Percentiles rank a stretch among this genome's conserved stretches.
phyloP scores from a whole-genome alignment of 2,113 vertebrate genomes.

The Pygoscelis adeliae region DNA sequence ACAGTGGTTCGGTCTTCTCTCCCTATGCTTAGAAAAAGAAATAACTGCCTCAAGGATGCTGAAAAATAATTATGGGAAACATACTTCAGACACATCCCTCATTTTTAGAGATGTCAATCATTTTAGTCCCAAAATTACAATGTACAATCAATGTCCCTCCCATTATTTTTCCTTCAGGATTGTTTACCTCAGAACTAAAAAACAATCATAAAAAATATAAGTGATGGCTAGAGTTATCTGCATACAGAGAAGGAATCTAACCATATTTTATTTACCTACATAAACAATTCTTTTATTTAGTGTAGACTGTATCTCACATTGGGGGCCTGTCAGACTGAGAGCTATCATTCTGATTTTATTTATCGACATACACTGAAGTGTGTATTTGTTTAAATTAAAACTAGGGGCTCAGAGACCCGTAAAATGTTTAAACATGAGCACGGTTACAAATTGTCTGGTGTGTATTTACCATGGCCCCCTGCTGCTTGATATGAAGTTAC shows the following conservation, averaged over 20 bases:
- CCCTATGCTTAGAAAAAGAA: neutral
- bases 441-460: slow-evolving; percentile 36
- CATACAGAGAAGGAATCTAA: neutral
- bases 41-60: neutral
- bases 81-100: neutral
- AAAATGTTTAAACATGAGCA: slow-evolving; percentile 30
- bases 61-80: neutral
- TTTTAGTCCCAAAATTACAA: neutral
- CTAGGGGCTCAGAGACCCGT: neutral
- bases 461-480: slow-evolving; percentile 40
- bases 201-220: neutral
- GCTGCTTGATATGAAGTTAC: slow-evolving; percentile 15
- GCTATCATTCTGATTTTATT: neutral
- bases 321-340: neutral
- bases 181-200: neutral
- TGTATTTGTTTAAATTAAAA: slow-evolving; percentile 44
- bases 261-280: neutral
- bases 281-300: neutral
- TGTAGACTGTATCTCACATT: neutral
- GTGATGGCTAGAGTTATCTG: neutral
- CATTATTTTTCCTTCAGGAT: neutral
- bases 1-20: neutral
- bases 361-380: neutral
- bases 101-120: slow-evolving; percentile 1
- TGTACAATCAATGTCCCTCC: neutral